phyloP scores from a whole-genome alignment of 2,888 invertebrate genomes.

The Tipula helvola region DNA sequence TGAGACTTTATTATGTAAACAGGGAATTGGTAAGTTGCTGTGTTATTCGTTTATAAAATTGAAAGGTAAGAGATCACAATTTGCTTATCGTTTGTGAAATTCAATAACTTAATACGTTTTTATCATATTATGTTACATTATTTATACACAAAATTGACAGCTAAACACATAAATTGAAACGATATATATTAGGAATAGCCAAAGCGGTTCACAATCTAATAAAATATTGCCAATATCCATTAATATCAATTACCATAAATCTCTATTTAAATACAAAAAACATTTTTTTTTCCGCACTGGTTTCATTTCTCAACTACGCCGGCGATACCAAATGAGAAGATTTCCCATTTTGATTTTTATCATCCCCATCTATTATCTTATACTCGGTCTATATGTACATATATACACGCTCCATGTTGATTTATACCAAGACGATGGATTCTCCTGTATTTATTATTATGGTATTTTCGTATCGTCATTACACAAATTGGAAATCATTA shows the following conservation, averaged over 20 bases:
- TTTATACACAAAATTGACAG: neutral
- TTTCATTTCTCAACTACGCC: neutral
- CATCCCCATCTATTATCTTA: neutral
- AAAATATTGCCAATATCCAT: neutral
- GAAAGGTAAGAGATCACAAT: too few relatives aligned
- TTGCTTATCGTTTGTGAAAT: too few relatives aligned
- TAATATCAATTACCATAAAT: slow-evolving; percentile 4
- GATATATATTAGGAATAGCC: neutral
- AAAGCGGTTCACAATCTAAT: neutral
- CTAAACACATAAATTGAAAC: neutral
- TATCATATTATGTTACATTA: neutral
- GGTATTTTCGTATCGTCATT: neutral
- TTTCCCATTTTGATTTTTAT: neutral
- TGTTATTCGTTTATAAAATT: too few relatives aligned
- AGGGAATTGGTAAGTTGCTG: neutral
- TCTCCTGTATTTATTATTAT: neutral
- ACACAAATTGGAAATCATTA: neutral
- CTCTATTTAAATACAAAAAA: neutral
- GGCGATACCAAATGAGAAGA: neutral
- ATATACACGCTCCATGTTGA: neutral
- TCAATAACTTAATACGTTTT: neutral
- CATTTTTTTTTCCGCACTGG: neutral
- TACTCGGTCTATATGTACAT: neutral
- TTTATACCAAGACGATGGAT: neutral
- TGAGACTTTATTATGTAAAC: neutral